These are phyloP conservation scores for Actinemys pallida DNA, from an alignment of 2,113 vertebrate genomes.

Conservation along the genomic window DNA sequence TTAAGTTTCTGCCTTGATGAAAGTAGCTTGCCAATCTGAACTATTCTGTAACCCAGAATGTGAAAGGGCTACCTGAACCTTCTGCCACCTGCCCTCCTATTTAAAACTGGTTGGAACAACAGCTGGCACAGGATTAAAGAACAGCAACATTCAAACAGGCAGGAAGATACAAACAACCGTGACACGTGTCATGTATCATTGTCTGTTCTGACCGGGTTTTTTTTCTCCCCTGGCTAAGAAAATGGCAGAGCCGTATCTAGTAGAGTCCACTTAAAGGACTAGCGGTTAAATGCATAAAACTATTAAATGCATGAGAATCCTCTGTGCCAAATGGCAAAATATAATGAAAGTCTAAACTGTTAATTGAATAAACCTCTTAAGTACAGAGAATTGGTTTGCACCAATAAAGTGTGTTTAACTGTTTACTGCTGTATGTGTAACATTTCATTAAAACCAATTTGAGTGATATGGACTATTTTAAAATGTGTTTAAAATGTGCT, in stretches of 20 bases:
- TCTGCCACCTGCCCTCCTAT: conserved; percentile 75
- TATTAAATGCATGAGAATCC: conserved; percentile 73
- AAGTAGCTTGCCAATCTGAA: not conserved
- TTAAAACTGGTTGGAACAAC: conserved; percentile 77
- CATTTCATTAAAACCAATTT: not conserved
- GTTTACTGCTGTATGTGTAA: not conserved
- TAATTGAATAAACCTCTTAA: conserved; percentile 84
- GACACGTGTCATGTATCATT: conserved; percentile 82
- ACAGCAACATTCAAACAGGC: conserved; percentile 74
- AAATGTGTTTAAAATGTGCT: not conserved
- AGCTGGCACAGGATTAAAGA: conserved; percentile 84
- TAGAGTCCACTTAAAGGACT: conserved; percentile 40
- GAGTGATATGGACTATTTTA: rapidly evolving
- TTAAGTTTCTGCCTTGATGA: conserved; percentile 46
- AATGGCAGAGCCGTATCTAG: not conserved
- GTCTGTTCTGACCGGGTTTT: conserved; percentile 20
- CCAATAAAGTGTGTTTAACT: not conserved
- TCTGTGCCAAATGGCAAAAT: conserved; percentile 66
- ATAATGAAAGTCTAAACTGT: conserved; percentile 79
- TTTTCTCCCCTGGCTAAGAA: not conserved
- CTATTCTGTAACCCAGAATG: conserved; percentile 33
- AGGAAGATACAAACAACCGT: conserved; percentile 41
- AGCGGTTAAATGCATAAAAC: conserved; percentile 64
- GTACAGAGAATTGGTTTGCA: conserved; percentile 50
- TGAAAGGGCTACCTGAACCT: conserved; percentile 80